Evolutionary conservation across 2,797 vertebrate species (phyloP).

Genomic region (Apogon talboti): DNA sequence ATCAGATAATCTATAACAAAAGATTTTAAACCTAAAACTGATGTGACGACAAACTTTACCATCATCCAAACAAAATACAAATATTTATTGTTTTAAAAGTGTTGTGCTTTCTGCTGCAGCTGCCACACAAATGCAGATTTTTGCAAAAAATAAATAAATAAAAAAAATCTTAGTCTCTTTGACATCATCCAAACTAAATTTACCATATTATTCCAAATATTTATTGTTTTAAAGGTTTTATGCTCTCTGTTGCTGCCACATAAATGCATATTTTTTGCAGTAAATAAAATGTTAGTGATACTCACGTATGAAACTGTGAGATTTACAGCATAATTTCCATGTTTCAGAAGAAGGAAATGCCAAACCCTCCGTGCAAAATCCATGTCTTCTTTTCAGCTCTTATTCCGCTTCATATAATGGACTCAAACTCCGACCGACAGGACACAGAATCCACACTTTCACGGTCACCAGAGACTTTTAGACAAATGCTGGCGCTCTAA

Average conservation of each 20-base stretch:
- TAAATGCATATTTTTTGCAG: background rate
- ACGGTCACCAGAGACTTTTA: slow-evolving; percentile 25
- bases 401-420: slow-evolving; percentile 44
- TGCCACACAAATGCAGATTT: background rate
- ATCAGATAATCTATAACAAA: too few species aligned
- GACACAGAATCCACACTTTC: slow-evolving; percentile 39
- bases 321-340: slow-evolving; percentile 75
- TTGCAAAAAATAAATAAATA: too few species aligned
- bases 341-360: slow-evolving; percentile 56
- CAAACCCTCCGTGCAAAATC: slow-evolving; percentile 67
- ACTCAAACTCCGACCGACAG: slow-evolving; percentile 47
- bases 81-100: background rate
- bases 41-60: too few species aligned
- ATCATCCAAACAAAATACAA: background rate
- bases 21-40: too few species aligned
- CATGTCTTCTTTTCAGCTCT: slow-evolving; percentile 64
- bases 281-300: slow-evolving; percentile 24
- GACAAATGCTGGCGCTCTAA: slow-evolving; percentile 4
- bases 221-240: background rate
- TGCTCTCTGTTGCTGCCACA: background rate
- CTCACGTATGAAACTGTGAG: slow-evolving; percentile 82
- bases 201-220: background rate
- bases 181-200: background rate
- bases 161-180: too few species aligned
- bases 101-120: background rate